A percentile compares a stretch with the other conserved stretches of the same genome.
phyloP scores from a whole-genome alignment of 2,113 vertebrate species.

The Diglossa brunneiventris region DNA sequence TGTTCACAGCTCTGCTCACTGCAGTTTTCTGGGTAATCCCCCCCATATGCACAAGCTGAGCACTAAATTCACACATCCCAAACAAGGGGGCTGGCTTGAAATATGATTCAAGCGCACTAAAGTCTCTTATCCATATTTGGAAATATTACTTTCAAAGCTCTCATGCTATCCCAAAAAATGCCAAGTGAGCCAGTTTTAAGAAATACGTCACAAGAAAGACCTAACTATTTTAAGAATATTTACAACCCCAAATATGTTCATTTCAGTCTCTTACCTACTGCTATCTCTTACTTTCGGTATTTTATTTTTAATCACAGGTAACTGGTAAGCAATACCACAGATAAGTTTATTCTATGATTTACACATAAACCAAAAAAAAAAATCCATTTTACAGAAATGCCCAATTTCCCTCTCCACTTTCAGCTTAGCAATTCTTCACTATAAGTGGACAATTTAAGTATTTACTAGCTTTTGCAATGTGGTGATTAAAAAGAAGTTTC shows the following conservation, averaged over 20 bases:
- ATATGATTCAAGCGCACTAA: background rate
- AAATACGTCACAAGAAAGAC: background rate
- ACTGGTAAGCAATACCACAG: background rate
- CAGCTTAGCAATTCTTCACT: background rate
- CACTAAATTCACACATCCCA: background rate
- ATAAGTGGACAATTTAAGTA: background rate
- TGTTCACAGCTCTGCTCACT: background rate
- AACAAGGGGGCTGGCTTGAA: background rate
- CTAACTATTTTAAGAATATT: background rate
- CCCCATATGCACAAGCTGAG: background rate
- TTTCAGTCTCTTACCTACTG: background rate
- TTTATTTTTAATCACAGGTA: background rate
- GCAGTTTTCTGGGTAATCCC: background rate
- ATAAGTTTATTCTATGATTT: background rate
- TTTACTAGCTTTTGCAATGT: background rate
- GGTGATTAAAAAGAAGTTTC: background rate
- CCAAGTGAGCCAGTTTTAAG: background rate
- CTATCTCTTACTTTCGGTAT: background rate
- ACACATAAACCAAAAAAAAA: background rate
- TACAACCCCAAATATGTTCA: background rate
- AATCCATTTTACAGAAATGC: background rate
- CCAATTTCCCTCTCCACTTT: background rate
- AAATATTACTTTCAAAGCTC: background rate
- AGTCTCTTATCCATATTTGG: conserved; percentile 1
- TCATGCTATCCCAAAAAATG: background rate